These are phyloP conservation scores for Gallinago paraguaiae DNA, from an alignment of 2,113 vertebrate species.

Conservation along the genomic window DNA sequence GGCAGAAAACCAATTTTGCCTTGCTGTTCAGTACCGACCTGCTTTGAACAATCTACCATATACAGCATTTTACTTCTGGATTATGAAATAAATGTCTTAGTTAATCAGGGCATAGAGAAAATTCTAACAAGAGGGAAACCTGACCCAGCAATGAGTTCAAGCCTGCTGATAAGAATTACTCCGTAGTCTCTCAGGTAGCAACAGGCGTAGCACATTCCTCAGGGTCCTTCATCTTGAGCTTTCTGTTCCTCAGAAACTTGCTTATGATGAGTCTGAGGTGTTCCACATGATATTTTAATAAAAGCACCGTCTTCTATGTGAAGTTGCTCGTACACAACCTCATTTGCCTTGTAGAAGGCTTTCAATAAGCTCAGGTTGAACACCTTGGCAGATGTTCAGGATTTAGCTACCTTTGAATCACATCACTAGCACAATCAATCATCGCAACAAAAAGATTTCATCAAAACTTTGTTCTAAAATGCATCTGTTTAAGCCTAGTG, in stretches of 20 bases:
- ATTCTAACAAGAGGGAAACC: background rate
- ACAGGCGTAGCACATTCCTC: background rate
- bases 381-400: slow-evolving; percentile 26
- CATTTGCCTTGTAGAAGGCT: slow-evolving; percentile 26
- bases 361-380: background rate
- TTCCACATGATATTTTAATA: background rate
- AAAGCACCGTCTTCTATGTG: background rate
- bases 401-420: slow-evolving; percentile 1
- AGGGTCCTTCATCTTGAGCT: background rate
- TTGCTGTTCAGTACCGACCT: background rate
- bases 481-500: background rate
- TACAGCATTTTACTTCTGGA: background rate
- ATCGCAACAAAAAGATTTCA: slow-evolving; percentile 15
- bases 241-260: background rate
- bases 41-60: background rate
- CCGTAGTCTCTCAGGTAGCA: background rate
- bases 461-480: background rate
- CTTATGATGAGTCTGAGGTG: background rate
- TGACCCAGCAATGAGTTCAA: background rate
- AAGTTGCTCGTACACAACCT: background rate
- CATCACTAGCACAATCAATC: slow-evolving; percentile 3
- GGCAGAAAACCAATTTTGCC: background rate
- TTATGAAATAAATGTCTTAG: background rate
- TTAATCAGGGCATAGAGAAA: background rate
- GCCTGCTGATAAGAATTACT: background rate